Evolutionary conservation across 2,797 vertebrate genomes (phyloP), one percentile per base, ranked within the genome.

Genomic region (Helicolenus hilgendorfi): DNA sequence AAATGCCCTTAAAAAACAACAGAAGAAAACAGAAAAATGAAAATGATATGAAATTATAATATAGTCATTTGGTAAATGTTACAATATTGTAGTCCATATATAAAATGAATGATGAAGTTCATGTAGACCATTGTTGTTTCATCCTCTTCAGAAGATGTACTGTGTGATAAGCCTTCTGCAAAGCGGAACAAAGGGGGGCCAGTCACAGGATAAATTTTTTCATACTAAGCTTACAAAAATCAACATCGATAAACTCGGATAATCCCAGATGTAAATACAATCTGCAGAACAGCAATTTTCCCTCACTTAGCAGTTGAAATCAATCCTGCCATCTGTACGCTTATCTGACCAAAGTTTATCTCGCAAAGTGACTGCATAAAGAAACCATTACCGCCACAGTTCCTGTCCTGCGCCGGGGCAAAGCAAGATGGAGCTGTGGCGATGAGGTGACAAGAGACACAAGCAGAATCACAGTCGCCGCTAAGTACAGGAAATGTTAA

Each of bases 271-370:
- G 38, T 64, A 80, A 85, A 88, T 77, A 75, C 36, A 72, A 4
- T 58, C 29, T 41, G 26, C 58, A 31, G 35, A 72, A 35, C 13
- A 27, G 45, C 35, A 78, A 58, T 41, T 65, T 77, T 67, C 83
- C 77, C 14, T 78, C 27, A 29, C 63, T 75, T 31, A 36, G 64
- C 72, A 72, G 79, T 67, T 76, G 38, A 79, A 49, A 20, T 69
- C 53, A 49, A 15, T 81, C 60, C 65, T 73, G 20, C 13, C 6
- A 31, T 68, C 74, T 81, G 77, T 73, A 2, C 14, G 1, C 73
- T 86, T 82, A 85, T 91, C 73, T 79, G 72, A 5, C 58, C 45
- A 38, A 64, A 73, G 90, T 95, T 92, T 93, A 92, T 95, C 76
- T 79, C 87, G 73, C 78, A 53, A 33, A 79, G 79, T 9, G 84